Evolutionary conservation across 1,140 invertebrate genomes (phyloP).

Genomic region (Orchesella cincta): DNA sequence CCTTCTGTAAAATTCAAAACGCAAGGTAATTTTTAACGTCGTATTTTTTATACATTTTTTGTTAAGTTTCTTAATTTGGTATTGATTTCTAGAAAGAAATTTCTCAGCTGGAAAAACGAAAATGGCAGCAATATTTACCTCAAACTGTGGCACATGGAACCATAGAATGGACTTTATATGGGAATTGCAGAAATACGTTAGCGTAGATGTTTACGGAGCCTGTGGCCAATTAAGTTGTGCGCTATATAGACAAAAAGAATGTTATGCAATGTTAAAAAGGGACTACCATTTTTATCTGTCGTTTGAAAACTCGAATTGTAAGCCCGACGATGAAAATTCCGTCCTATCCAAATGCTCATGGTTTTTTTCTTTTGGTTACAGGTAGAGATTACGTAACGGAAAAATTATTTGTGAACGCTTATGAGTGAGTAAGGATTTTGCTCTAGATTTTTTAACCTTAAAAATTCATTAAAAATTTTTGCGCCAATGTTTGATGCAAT

Average conservation of each 20-base stretch:
- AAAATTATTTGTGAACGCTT: too few species aligned
- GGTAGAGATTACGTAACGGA: slow-evolving; percentile 48
- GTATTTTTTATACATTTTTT: too few species aligned
- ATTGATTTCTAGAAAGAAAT: too few species aligned
- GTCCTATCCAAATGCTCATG: slow-evolving; percentile 56
- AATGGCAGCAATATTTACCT: slow-evolving; percentile 69
- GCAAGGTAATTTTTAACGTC: slow-evolving; percentile 47
- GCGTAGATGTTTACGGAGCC: slow-evolving; percentile 68
- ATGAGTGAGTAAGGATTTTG: too few species aligned
- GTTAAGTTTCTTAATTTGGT: too few species aligned
- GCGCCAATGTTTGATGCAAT: background rate
- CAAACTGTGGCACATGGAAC: slow-evolving; percentile 62
- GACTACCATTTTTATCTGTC: slow-evolving; percentile 54
- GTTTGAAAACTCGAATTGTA: slow-evolving; percentile 55
- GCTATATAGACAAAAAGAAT: slow-evolving; percentile 26
- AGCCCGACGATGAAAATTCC: background rate
- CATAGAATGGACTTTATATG: slow-evolving; percentile 61
- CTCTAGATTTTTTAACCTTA: too few species aligned
- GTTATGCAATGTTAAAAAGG: slow-evolving; percentile 48
- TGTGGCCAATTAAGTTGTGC: slow-evolving; percentile 61
- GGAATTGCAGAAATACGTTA: slow-evolving; percentile 61
- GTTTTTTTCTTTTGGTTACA: slow-evolving; percentile 53
- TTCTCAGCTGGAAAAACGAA: too few species aligned
- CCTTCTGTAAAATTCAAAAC: slow-evolving; percentile 49
- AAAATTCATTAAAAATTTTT: too few species aligned